These are phyloP conservation scores for Sakesphorus luctuosus DNA, from an alignment of 2,113 vertebrate genomes.

Conservation along the genomic window DNA sequence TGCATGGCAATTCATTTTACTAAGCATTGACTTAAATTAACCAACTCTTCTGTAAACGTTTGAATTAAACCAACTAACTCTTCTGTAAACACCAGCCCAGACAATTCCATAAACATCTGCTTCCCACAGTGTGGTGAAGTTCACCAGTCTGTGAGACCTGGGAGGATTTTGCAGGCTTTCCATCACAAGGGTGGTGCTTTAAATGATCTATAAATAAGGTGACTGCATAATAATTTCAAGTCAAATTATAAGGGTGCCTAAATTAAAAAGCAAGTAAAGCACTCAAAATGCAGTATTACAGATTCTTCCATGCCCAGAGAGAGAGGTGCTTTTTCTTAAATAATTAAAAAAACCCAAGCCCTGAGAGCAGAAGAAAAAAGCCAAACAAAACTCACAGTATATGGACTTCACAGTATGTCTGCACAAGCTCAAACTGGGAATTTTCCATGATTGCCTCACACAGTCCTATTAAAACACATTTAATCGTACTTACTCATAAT, in stretches of 20 bases:
- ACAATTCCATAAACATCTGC: not conserved
- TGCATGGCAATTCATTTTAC: not conserved
- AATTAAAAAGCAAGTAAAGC: not conserved
- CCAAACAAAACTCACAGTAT: not conserved
- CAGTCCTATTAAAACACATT: slow-evolving; percentile 10
- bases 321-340: not conserved
- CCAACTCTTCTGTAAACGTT: not conserved
- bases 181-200: not conserved
- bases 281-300: not conserved
- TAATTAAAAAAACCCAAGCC: not conserved
- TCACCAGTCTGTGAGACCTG: not conserved
- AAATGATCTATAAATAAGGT: not conserved
- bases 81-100: not conserved
- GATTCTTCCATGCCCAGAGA: not conserved
- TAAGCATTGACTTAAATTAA: not conserved
- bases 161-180: not conserved
- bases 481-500: not conserved
- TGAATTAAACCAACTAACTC: not conserved
- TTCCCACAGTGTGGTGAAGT: not conserved
- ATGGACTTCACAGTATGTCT: not conserved
- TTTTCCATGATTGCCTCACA: slow-evolving; percentile 30
- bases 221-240: not conserved
- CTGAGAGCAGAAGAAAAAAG: not conserved
- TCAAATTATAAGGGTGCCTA: not conserved
- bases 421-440: not conserved